Evolutionary conservation across 2,888 invertebrate species (phyloP).

Genomic region (Adineta ricciae): DNA sequence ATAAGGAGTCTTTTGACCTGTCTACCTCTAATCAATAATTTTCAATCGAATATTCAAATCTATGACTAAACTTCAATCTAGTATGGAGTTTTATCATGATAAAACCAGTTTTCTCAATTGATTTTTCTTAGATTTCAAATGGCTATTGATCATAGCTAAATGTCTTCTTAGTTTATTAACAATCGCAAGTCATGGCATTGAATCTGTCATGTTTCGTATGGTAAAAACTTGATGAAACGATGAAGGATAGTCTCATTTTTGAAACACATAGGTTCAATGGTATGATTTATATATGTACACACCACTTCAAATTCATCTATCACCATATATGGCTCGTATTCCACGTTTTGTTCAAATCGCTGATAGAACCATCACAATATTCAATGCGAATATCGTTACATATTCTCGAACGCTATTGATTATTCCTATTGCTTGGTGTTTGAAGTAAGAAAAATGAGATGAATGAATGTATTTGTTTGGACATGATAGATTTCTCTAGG

Average conservation of each 20-base stretch:
- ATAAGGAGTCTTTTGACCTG: no score
- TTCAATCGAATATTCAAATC: no score
- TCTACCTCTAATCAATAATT: no score
- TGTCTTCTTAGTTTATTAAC: background rate
- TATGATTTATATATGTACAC: constrained; percentile 41
- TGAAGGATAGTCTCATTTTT: background rate
- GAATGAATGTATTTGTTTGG: no score
- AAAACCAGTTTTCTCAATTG: no score
- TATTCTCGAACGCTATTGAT: constrained; percentile 40
- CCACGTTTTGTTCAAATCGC: constrained; percentile 38
- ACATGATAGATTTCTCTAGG: no score
- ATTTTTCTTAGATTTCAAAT: background rate
- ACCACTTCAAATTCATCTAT: constrained; percentile 39
- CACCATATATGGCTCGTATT: constrained; percentile 38
- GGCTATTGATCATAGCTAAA: background rate
- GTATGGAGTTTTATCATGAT: no score
- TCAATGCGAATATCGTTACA: constrained; percentile 43
- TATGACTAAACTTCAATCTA: no score
- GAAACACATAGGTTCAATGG: background rate
- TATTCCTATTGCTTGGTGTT: constrained; percentile 39
- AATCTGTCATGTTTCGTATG: background rate
- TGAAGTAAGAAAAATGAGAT: constrained; percentile 38
- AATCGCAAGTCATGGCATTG: background rate
- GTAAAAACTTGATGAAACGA: background rate
- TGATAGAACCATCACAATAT: constrained; percentile 37